Conservation (phyloP, 2,797 vertebrate genomes). For the Spatula versicolor region DNA sequence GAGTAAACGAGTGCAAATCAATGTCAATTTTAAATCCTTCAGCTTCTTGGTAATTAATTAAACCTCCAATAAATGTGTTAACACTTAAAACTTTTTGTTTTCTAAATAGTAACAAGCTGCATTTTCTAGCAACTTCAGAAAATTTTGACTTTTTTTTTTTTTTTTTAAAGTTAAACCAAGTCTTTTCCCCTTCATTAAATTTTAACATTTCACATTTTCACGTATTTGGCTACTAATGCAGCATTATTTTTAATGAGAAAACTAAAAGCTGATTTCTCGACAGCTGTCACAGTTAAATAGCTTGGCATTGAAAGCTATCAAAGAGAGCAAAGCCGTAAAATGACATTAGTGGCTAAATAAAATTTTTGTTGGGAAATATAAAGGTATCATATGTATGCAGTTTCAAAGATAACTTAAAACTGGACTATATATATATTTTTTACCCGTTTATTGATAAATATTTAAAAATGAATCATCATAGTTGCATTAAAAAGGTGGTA, state of each 20-base stretch:
- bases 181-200: slow-evolving; percentile 75
- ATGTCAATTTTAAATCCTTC: neutral
- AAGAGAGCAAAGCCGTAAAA: slow-evolving; percentile 58
- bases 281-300: slow-evolving; percentile 77
- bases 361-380: slow-evolving; percentile 53
- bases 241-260: slow-evolving; percentile 80
- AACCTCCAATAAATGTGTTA: neutral
- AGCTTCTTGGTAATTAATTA: neutral
- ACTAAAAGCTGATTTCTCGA: slow-evolving; percentile 73
- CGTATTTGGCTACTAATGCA: slow-evolving; percentile 77
- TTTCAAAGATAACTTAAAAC: slow-evolving; percentile 45
- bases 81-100: neutral
- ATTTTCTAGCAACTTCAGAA: slow-evolving; percentile 44
- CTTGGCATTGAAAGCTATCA: slow-evolving; percentile 72
- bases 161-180: slow-evolving; percentile 50
- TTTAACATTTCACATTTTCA: slow-evolving; percentile 77
- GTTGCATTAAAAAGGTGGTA: neutral
- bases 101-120: neutral
- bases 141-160: slow-evolving; percentile 28
- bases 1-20: neutral
- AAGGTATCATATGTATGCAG: slow-evolving; percentile 17
- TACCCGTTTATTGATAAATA: neutral
- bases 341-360: slow-evolving; percentile 67
- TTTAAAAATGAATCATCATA: slow-evolving; percentile 9
- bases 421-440: neutral